Evolutionary conservation across 2,797 vertebrate species (phyloP).

Genomic region (Pseudochaenichthys georgianus): DNA sequence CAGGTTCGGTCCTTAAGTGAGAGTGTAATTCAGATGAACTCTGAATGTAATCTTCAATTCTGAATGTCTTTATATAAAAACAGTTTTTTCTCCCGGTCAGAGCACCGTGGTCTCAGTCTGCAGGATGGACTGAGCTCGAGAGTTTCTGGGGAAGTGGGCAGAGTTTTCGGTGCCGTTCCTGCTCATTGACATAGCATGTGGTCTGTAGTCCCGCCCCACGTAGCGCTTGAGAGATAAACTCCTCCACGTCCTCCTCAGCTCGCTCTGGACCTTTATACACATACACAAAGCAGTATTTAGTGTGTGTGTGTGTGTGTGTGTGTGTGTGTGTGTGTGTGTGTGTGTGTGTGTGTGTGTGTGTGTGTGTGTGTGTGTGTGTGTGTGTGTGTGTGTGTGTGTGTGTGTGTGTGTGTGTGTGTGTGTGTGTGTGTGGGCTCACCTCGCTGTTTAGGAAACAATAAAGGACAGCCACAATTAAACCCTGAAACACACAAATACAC

Average conservation of each 20-base stretch:
- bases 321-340: no score
- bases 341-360: no score
- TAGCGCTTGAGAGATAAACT: conserved; percentile 84
- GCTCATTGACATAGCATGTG: conserved; percentile 83
- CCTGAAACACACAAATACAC: conserved; percentile 80
- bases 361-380: no score
- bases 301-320: no score
- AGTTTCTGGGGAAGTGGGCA: conserved; percentile 81
- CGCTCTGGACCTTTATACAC: conserved; percentile 89
- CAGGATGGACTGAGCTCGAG: conserved; percentile 90
- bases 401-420: neutral
- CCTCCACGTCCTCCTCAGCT: conserved; percentile 91
- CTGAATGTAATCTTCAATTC: neutral
- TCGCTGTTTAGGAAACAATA: conserved; percentile 97
- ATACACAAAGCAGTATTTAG: neutral
- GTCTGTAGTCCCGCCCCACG: conserved; percentile 80
- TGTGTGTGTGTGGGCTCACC: conserved; percentile 78
- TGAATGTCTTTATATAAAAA: neutral
- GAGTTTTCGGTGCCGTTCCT: conserved; percentile 84
- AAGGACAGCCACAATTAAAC: conserved; percentile 92
- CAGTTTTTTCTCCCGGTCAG: conserved; percentile 68
- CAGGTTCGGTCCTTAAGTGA: conserved; percentile 3
- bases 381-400: neutral
- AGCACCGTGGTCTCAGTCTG: conserved; percentile 93
- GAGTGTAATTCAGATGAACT: neutral